Conservation (phyloP, 2,888 invertebrate species). For the Lithophane socia region DNA sequence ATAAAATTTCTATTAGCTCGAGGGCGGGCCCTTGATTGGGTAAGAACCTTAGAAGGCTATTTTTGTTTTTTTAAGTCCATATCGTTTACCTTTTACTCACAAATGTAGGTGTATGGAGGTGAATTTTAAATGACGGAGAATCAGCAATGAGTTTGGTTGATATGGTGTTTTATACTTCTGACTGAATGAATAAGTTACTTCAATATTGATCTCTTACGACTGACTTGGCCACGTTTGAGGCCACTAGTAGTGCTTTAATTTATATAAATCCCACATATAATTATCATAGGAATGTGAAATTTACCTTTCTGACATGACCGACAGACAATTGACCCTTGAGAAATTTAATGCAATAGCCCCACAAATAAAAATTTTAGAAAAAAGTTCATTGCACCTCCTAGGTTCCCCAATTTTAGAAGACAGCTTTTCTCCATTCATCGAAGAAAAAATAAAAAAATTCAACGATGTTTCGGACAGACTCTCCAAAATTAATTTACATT, state of each 20-base stretch:
- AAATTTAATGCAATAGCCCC: too few species aligned
- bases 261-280: background rate
- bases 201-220: too few species aligned
- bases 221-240: too few species aligned
- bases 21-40: constrained; percentile 66
- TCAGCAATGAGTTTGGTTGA: background rate
- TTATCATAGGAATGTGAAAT: background rate
- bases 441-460: too few species aligned
- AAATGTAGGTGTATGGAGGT: background rate
- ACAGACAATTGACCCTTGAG: too few species aligned
- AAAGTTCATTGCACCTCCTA: too few species aligned
- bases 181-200: background rate
- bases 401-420: too few species aligned
- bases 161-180: background rate
- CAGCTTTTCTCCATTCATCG: too few species aligned
- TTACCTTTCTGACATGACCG: too few species aligned
- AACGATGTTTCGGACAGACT: too few species aligned
- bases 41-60: constrained; percentile 36
- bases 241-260: background rate
- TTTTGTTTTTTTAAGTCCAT: constrained; percentile 40
- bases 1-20: constrained; percentile 66
- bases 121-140: background rate
- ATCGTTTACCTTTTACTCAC: constrained; percentile 20
- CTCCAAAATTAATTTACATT: too few species aligned
- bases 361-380: too few species aligned